These are phyloP conservation scores for Euspilapteryx auroguttella DNA, from an alignment of 2,888 invertebrate genomes.

Conservation along the genomic window DNA sequence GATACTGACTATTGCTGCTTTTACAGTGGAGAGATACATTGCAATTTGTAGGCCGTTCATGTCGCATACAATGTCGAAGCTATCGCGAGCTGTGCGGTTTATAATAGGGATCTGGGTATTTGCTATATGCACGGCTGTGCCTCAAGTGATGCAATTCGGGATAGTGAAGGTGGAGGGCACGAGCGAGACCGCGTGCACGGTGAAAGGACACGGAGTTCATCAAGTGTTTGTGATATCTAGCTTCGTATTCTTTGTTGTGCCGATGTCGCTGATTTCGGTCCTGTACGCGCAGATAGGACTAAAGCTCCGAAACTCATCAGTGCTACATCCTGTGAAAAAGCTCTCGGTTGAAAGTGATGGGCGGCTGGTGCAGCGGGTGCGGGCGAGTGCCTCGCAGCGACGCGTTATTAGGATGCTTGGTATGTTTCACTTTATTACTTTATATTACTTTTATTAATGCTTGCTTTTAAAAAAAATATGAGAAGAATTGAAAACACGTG, in stretches of 20 bases:
- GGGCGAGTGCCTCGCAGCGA: slow-evolving; percentile 59
- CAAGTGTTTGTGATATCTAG: slow-evolving; percentile 81
- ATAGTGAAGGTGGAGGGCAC: slow-evolving; percentile 57
- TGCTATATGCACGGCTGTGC: slow-evolving; percentile 72
- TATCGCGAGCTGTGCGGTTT: slow-evolving; percentile 79
- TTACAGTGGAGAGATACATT: slow-evolving; percentile 86
- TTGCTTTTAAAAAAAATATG: too few relatives aligned
- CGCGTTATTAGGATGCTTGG: slow-evolving; percentile 80
- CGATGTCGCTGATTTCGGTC: slow-evolving; percentile 84
- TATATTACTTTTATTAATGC: neutral
- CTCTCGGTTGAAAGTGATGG: slow-evolving; percentile 45
- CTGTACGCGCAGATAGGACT: slow-evolving; percentile 78
- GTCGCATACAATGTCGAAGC: slow-evolving; percentile 80
- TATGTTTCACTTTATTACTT: slow-evolving; percentile 16
- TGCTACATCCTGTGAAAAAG: slow-evolving; percentile 62
- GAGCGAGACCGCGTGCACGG: slow-evolving; percentile 57
- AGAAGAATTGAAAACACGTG: too few relatives aligned
- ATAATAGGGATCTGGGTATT: slow-evolving; percentile 77
- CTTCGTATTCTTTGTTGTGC: slow-evolving; percentile 81
- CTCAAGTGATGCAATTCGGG: slow-evolving; percentile 81
- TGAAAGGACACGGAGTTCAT: slow-evolving; percentile 61
- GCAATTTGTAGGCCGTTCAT: slow-evolving; percentile 86
- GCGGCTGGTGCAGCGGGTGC: too few relatives aligned
- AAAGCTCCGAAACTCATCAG: slow-evolving; percentile 67
- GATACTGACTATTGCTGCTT: slow-evolving; percentile 84